Evolutionary conservation across 2,888 invertebrate genomes (phyloP).

Genomic region (Cantharis lateralis): DNA sequence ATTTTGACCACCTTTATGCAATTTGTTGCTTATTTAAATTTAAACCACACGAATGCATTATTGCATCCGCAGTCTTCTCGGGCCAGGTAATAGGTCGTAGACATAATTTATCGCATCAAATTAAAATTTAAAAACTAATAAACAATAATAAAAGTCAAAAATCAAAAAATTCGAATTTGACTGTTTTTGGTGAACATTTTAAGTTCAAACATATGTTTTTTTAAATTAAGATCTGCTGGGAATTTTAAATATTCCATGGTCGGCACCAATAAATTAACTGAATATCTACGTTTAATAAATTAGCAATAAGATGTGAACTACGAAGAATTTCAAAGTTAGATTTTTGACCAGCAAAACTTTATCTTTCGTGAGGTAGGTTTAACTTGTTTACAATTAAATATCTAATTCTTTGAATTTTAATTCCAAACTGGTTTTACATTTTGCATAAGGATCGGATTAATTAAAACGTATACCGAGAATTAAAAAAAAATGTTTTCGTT

Average conservation of each 20-base stretch:
- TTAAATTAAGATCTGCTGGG: no score
- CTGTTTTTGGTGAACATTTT: no score
- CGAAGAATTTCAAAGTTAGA: not conserved
- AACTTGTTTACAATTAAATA: not conserved
- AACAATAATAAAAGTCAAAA: no score
- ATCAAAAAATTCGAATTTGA: no score
- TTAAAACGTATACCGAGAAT: not conserved
- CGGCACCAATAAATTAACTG: not conserved
- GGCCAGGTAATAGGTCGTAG: not conserved
- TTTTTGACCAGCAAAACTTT: not conserved
- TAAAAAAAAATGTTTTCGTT: not conserved
- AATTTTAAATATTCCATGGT: no score
- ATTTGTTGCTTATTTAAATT: not conserved
- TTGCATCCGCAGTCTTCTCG: not conserved
- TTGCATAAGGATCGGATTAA: not conserved
- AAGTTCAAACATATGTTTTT: no score
- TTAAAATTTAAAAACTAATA: not conserved
- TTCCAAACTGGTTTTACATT: not conserved
- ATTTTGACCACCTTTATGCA: not conserved
- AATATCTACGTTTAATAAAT: not conserved
- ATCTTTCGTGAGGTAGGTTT: not conserved
- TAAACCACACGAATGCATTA: not conserved
- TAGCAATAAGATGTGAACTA: not conserved
- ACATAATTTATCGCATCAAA: not conserved
- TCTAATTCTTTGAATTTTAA: not conserved